Percentiles rank a stretch among this genome's conserved stretches.
Conservation (phyloP, 2,113 vertebrate species). For the Diphyllodes magnificus region DNA sequence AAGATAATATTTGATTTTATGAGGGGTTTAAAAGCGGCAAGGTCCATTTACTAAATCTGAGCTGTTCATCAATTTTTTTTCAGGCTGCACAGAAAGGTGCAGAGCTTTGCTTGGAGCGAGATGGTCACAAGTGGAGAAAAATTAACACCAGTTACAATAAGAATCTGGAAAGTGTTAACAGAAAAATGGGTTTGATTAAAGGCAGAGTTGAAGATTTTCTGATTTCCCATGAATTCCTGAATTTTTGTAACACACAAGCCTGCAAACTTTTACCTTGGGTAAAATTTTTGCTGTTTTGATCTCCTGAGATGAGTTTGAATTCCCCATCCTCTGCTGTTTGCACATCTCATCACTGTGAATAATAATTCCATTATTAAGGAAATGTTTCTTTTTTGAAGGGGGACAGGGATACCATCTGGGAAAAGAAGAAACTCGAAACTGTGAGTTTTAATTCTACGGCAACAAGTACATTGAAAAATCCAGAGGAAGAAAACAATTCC, state of each 20-base stretch:
- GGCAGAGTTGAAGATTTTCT: background rate
- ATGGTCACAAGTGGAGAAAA: conserved; percentile 17
- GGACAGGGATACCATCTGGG: rapidly evolving
- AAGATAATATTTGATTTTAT: conserved; percentile 80
- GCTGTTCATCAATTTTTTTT: background rate
- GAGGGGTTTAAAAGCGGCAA: conserved; percentile 55
- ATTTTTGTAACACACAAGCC: background rate
- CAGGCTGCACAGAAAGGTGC: background rate
- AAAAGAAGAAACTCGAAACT: background rate
- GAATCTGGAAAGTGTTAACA: conserved; percentile 45
- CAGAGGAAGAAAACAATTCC: background rate
- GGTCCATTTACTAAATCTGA: conserved; percentile 25
- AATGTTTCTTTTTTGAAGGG: background rate
- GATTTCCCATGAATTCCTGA: background rate
- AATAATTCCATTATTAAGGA: background rate
- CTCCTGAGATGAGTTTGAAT: background rate
- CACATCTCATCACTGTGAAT: background rate
- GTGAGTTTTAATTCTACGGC: background rate
- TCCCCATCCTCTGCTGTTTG: background rate
- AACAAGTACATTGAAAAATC: background rate
- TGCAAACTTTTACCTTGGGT: background rate
- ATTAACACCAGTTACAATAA: conserved; percentile 52
- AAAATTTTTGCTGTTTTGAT: background rate
- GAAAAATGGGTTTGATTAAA: conserved; percentile 35
- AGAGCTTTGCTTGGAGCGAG: background rate